Base-by-base conservation (phyloP, 2,113 vertebrate species). In the Podiceps cristatus region DNA sequence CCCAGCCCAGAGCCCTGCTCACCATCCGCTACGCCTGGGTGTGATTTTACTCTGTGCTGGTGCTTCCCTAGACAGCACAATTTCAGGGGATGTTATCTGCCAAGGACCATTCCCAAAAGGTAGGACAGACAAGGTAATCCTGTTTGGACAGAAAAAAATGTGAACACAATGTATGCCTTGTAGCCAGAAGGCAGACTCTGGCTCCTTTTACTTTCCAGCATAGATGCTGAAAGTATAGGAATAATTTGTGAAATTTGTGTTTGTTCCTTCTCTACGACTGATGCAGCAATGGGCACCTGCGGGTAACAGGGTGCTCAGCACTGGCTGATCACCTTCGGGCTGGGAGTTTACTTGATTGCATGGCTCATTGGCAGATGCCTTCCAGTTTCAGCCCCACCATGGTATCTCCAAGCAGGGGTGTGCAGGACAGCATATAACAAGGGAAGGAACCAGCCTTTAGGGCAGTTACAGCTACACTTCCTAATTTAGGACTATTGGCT, bases 121-220 rank as follows among this genome's bases (percentile, higher is more conserved):
- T 69, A 82, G 52, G n/a, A 63, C 8, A 77, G 23, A 27, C 20
- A 71, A 74, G 20, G 7, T 33, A 58, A 81, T 42, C 22, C 18
- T 75, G 10, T 63, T 12, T 37, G 74, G 37, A 27, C 7, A 49
- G 10, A 10, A 52, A 94, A 78, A 64, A 14, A 12, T 20, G 33
- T 75, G 85, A 77, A 62, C 0, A 5, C 16, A 20, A 19, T 0
- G 5, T 31, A 19, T 52, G 68, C 28, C 53, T 87, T 42, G 50
- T 25, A 87, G 60, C 15, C 63, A 35, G 73, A 56, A 68, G 25
- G 10, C 19, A 64, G 11, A 4, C 23, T 52, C 58, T 31, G 14
- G 4, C 13, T 58, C 42, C 31, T 73, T 60, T n/a, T 31, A 47
- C 24, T 79, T 29, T 42, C 18, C 6, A 15, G 8, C 0, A 0